phyloP scores from a whole-genome alignment of 2,888 invertebrate genomes.

The Lottia scabra region DNA sequence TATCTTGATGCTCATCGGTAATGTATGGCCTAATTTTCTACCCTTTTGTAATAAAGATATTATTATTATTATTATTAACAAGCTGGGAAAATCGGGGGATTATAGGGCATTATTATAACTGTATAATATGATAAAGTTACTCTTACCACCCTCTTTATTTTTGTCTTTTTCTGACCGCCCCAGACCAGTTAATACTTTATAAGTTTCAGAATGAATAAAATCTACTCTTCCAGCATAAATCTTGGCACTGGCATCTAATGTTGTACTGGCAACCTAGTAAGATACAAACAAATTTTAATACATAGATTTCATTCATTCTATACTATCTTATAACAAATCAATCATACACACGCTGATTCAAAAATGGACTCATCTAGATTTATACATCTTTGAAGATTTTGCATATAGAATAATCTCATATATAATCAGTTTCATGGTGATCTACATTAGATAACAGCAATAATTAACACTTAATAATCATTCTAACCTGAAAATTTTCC shows the following conservation, averaged over 20 bases:
- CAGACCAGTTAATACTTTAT: slow-evolving; percentile 78
- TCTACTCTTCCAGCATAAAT: slow-evolving; percentile 91
- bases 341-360: too few species aligned
- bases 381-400: not conserved
- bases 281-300: slow-evolving; percentile 47
- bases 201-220: slow-evolving; percentile 82
- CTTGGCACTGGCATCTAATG: slow-evolving; percentile 88
- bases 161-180: slow-evolving; percentile 63
- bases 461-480: not conserved
- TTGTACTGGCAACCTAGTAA: slow-evolving; percentile 81
- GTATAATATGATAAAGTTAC: slow-evolving; percentile 16
- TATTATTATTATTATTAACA: too few species aligned
- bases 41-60: too few species aligned
- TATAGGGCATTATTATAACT: too few species aligned
- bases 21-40: too few species aligned
- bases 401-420: not conserved
- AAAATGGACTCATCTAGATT: too few species aligned
- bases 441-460: too few species aligned
- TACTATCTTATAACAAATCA: too few species aligned
- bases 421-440: not conserved
- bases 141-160: slow-evolving; percentile 25
- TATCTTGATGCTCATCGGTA: too few species aligned
- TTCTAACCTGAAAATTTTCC: slow-evolving; percentile 73
- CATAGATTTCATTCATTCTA: too few species aligned
- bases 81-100: too few species aligned